Percentiles rank a stretch among this genome's conserved stretches.
These are phyloP conservation scores for Byasa hedistus DNA, from an alignment of 2,888 invertebrate genomes.

Conservation along the genomic window DNA sequence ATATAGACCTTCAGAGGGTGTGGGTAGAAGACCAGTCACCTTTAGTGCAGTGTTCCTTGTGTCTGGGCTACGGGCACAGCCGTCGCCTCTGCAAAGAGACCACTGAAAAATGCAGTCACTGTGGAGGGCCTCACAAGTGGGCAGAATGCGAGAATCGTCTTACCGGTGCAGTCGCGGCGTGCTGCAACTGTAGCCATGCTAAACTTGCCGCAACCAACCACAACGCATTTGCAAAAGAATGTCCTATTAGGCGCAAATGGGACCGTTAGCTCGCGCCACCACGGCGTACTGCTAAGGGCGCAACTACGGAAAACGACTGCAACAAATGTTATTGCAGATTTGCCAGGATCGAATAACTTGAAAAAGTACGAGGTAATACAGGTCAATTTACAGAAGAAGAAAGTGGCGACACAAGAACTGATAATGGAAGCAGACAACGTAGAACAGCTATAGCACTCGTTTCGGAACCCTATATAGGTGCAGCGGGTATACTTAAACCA, in stretches of 20 bases:
- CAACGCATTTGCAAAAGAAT: neutral
- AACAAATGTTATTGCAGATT: too few relatives aligned
- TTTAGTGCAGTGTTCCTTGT: neutral
- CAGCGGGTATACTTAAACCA: too few relatives aligned
- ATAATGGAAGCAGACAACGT: too few relatives aligned
- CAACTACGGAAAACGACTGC: too few relatives aligned
- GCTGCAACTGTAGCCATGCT: neutral
- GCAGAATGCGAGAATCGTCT: neutral
- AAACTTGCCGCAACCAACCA: neutral
- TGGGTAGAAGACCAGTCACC: neutral
- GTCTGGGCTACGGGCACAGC: neutral
- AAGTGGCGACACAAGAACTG: too few relatives aligned
- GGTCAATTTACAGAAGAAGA: too few relatives aligned
- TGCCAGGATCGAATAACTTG: too few relatives aligned
- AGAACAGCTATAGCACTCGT: too few relatives aligned
- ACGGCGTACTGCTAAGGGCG: conserved; percentile 1
- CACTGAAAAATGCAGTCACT: neutral
- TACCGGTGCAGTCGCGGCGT: neutral
- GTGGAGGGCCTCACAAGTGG: neutral
- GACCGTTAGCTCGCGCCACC: neutral
- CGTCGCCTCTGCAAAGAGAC: neutral
- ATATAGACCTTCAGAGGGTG: neutral
- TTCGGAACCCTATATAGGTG: too few relatives aligned
- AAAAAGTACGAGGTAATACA: too few relatives aligned
- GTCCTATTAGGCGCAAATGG: neutral